phyloP scores from a whole-genome alignment of 2,113 vertebrate species.

The Sander vitreus region DNA sequence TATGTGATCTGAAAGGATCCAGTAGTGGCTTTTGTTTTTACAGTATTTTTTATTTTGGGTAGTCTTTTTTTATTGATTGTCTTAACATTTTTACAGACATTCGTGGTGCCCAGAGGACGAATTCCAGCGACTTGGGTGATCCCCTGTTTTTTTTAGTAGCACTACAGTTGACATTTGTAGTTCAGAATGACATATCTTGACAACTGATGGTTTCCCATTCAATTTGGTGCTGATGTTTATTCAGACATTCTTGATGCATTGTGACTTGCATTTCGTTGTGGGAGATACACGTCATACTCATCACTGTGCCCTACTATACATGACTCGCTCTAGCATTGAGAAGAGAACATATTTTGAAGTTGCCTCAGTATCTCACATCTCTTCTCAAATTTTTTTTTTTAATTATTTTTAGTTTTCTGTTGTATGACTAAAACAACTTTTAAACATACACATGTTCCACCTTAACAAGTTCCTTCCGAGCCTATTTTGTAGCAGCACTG shows the following conservation, averaged over 20 bases:
- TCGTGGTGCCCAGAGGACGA: background rate
- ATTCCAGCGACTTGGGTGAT: too few species aligned
- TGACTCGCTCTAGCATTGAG: too few species aligned
- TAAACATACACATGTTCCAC: too few species aligned
- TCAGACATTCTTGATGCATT: background rate
- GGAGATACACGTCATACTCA: background rate
- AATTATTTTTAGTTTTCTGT: too few species aligned
- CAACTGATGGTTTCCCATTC: background rate
- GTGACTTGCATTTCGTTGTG: background rate
- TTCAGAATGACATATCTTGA: background rate
- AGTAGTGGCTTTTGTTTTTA: background rate
- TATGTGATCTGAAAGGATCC: constrained; percentile 9
- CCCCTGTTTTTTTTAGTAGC: background rate
- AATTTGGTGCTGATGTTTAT: background rate
- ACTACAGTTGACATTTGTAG: background rate
- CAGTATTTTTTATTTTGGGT: background rate
- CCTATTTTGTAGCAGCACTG: too few species aligned
- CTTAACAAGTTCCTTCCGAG: too few species aligned
- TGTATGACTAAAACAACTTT: too few species aligned
- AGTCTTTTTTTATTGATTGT: background rate
- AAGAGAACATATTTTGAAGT: too few species aligned
- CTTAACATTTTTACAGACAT: background rate
- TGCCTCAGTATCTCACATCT: too few species aligned
- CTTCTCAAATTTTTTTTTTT: too few species aligned
- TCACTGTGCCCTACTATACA: too few species aligned